phyloP scores from a whole-genome alignment of 2,113 vertebrate species.

The Hoplias malabaricus region DNA sequence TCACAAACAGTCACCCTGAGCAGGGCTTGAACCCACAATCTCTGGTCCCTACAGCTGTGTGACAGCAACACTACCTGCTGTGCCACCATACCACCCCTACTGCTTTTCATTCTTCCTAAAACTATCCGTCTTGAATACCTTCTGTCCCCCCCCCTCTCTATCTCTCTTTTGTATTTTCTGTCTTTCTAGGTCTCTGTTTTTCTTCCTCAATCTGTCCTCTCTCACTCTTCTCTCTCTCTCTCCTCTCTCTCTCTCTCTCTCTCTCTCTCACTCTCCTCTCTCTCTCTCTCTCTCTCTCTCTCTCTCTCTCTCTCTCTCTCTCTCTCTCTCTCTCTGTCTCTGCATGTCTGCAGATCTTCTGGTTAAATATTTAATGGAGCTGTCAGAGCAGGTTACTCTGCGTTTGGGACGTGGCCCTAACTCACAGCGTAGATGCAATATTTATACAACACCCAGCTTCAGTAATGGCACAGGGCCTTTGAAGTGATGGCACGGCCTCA shows the following conservation, averaged over 20 bases:
- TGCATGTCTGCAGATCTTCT: constrained; percentile 44
- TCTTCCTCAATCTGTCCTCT: background rate
- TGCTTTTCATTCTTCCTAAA: background rate
- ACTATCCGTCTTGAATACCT: background rate
- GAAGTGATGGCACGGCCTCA: constrained; percentile 30
- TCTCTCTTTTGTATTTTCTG: background rate
- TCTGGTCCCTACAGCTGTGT: no score
- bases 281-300: background rate
- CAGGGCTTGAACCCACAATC: no score
- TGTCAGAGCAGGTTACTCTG: constrained; percentile 46
- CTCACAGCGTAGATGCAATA: constrained; percentile 39
- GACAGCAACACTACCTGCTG: no score
- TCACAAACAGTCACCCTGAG: no score
- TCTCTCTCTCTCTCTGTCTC: constrained; percentile 8
- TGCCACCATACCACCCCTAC: no score
- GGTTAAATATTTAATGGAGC: constrained; percentile 55
- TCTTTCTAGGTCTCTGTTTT: background rate
- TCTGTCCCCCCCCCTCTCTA: background rate
- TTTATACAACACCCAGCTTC: constrained; percentile 43
- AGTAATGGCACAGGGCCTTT: constrained; percentile 46
- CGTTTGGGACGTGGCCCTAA: constrained; percentile 16
- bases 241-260: no score
- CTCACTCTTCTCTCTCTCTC: background rate
- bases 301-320: background rate
- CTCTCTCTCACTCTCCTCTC: background rate